Base-by-base conservation (phyloP, 2,888 invertebrate genomes). In the Kuschelorhynchus macadamiae region DNA sequence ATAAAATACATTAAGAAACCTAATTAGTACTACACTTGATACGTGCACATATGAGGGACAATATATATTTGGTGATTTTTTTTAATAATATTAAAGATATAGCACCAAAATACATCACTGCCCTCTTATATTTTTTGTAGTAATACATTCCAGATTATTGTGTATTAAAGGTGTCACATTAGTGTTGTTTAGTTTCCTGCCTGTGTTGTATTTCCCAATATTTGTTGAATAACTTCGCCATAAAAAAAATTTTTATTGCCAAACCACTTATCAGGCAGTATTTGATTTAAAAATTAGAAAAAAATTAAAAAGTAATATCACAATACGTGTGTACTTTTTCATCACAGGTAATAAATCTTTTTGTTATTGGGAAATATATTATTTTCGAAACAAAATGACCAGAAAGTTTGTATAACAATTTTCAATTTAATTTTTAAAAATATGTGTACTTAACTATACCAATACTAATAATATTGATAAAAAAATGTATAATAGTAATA, bases 81-180 rank as follows among this genome's bases (percentile, higher is more conserved):
- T 49, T 18, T 44, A 39, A 11, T 55, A 12, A 42, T 47, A 30
- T 47, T 16, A 16, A 41, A 7, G 4, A n/a, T 36, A 55, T 42
- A 5, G 25, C 53, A 53, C 46, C 62, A 55, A 62, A 17, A 53
- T 44, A 49, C 39, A 49, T 64, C 56, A 64, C 64, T 64, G 64
- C 64, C 56, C 64, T 64, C 56, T n/a, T 47, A 33, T n/a, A 17
- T 20, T 25, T 57, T 44, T 44, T 46, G 12, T 62, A 55, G 46
- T 16, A 49, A 49, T 49, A 56, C 64, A 64, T 64, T 64, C 63
- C 64, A 42, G 18, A 39, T 36, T 8, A n/a, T 36, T 36, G 36
- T 17, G 14, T 50, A 12, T 25, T 5, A 7, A 25, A 25, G 7
- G 7, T 25, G 25, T 25, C 4, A 25, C 25, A 25, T 25, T 25